A percentile compares a stretch with the other conserved stretches of the same genome.
Conservation (phyloP, 2,797 vertebrate species). For the Serranus cabrilla region DNA sequence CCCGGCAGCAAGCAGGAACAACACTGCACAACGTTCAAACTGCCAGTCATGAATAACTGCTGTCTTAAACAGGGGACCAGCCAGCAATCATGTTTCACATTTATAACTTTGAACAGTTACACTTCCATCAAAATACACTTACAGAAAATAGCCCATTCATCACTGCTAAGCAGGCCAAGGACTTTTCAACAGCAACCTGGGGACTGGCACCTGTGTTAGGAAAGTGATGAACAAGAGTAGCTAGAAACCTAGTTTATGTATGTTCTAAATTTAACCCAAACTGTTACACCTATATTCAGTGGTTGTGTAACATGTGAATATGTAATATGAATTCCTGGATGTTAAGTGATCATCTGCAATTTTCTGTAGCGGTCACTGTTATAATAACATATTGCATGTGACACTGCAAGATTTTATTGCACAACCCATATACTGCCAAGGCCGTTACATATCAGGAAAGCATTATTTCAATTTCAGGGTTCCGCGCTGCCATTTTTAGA, state of each 20-base stretch:
- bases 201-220: slow-evolving; percentile 21
- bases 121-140: too few relatives aligned
- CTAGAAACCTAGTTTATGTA: background rate
- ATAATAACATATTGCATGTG: background rate
- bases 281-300: too few relatives aligned
- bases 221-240: slow-evolving; percentile 1
- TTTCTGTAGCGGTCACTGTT: background rate
- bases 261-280: too few relatives aligned
- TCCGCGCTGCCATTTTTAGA: background rate
- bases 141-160: slow-evolving; percentile 28
- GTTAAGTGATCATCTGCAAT: too few relatives aligned
- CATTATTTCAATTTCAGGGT: background rate
- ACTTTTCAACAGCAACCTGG: slow-evolving; percentile 13
- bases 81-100: slow-evolving; percentile 25
- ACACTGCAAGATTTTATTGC: background rate
- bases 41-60: slow-evolving; percentile 14
- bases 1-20: slow-evolving; percentile 6
- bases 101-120: background rate
- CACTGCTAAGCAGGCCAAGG: slow-evolving; percentile 36
- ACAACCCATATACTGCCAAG: background rate
- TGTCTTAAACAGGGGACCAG: slow-evolving; percentile 13
- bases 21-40: background rate
- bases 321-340: too few relatives aligned
- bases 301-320: too few relatives aligned
- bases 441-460: too few relatives aligned